Conservation (phyloP, 1,140 invertebrate species). For the Pemphigus obesinymphae region DNA sequence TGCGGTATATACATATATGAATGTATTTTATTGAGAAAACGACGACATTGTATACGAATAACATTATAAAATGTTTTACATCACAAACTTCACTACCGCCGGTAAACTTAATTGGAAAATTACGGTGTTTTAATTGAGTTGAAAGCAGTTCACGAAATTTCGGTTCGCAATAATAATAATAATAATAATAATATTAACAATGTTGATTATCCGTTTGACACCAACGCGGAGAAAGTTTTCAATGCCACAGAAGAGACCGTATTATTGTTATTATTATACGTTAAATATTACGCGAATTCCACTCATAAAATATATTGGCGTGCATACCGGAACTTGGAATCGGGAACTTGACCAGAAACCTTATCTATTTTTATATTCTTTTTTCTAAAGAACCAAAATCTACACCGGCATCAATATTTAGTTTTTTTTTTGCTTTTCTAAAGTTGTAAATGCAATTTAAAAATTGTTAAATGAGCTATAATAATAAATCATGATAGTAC, state of each 20-base stretch:
- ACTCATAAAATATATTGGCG: too few species aligned
- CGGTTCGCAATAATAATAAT: neutral
- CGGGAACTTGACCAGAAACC: too few species aligned
- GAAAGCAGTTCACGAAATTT: neutral
- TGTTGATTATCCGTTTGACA: neutral
- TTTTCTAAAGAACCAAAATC: too few species aligned
- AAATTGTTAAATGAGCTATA: too few species aligned
- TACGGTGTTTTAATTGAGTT: constrained; percentile 1
- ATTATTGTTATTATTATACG: too few species aligned
- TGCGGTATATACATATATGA: neutral
- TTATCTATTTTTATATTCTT: too few species aligned
- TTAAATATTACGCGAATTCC: too few species aligned
- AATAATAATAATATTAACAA: too few species aligned
- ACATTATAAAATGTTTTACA: neutral
- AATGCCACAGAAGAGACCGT: too few species aligned
- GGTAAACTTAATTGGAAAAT: constrained; percentile 1
- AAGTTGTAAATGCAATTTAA: too few species aligned
- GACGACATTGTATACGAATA: neutral
- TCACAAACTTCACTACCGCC: neutral
- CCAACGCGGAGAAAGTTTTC: neutral
- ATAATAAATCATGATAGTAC: too few species aligned
- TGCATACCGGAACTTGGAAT: too few species aligned
- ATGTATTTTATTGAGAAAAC: neutral
- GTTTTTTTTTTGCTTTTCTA: neutral
- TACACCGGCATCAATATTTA: neutral